Evolutionary conservation across 2,888 invertebrate species (phyloP).

Genomic region (Plusia festucae): DNA sequence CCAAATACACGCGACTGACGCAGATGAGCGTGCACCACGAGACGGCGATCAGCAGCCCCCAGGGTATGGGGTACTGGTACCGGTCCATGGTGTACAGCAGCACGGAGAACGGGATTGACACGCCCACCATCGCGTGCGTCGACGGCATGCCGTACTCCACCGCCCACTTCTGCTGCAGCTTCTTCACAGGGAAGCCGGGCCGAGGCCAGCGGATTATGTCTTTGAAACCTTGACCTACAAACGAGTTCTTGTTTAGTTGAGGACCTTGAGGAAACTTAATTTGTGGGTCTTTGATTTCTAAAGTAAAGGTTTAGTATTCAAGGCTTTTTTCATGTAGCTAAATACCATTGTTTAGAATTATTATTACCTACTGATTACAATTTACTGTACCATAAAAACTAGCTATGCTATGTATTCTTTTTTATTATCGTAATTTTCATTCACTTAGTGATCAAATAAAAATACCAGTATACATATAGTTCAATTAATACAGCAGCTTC

Average conservation of each 20-base stretch:
- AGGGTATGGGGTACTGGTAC: slow-evolving; percentile 92
- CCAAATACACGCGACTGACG: slow-evolving; percentile 95
- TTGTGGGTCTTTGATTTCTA: background rate
- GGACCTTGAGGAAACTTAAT: background rate
- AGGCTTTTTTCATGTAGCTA: slow-evolving; percentile 10
- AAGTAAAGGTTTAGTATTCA: slow-evolving; percentile 1
- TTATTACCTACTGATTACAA: background rate
- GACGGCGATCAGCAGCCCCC: slow-evolving; percentile 90
- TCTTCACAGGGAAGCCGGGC: slow-evolving; percentile 95
- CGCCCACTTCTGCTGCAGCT: slow-evolving; percentile 96
- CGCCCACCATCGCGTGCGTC: slow-evolving; percentile 97
- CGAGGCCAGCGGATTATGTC: slow-evolving; percentile 96
- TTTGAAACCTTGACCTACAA: slow-evolving; percentile 95
- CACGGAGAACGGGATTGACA: slow-evolving; percentile 96
- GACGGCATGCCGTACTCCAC: slow-evolving; percentile 98
- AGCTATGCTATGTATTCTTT: no score
- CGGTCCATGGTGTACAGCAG: slow-evolving; percentile 93
- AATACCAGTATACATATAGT: no score
- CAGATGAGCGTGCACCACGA: slow-evolving; percentile 94
- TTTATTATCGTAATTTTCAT: no score
- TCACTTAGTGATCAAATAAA: no score
- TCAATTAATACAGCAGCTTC: no score
- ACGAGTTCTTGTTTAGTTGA: slow-evolving; percentile 4
- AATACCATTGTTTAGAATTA: background rate
- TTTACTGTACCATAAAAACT: no score